These are phyloP conservation scores for Erpetoichthys calabaricus DNA, from an alignment of 2,797 vertebrate species.

Conservation along the genomic window DNA sequence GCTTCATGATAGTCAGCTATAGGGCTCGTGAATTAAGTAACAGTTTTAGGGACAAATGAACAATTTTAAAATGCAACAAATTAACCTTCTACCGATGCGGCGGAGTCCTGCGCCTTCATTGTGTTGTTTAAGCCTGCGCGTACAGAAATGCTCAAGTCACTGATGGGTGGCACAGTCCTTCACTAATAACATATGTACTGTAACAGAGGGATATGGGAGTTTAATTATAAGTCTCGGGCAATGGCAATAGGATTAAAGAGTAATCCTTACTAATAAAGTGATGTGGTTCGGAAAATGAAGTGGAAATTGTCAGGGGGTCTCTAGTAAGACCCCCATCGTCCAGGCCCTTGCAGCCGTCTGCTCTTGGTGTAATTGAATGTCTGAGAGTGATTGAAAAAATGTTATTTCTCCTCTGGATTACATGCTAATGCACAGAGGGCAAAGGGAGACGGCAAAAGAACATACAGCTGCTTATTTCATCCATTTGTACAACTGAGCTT, in stretches of 20 bases:
- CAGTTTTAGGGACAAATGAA: too few species aligned
- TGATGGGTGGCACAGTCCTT: slow-evolving; percentile 7
- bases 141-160: too few species aligned
- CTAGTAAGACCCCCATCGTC: slow-evolving; percentile 42
- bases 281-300: slow-evolving; percentile 60
- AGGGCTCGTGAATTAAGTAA: too few species aligned
- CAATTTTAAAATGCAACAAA: too few species aligned
- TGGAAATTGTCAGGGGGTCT: slow-evolving; percentile 59
- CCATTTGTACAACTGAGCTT: slow-evolving; percentile 62
- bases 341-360: slow-evolving; percentile 62
- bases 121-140: too few species aligned
- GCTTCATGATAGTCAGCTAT: too few species aligned
- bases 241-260: slow-evolving; percentile 74
- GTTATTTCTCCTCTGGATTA: slow-evolving; percentile 77
- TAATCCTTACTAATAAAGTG: slow-evolving; percentile 73
- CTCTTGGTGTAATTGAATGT: slow-evolving; percentile 77
- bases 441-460: slow-evolving; percentile 59
- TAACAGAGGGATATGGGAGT: slow-evolving; percentile 60
- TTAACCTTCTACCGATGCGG: too few species aligned
- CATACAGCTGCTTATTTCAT: slow-evolving; percentile 72
- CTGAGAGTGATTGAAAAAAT: slow-evolving; percentile 68
- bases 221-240: slow-evolving; percentile 71
- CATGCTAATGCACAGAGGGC: slow-evolving; percentile 73
- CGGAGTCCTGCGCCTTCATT: too few species aligned
- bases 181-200: slow-evolving; percentile 48